Base-by-base conservation (phyloP, 2,888 invertebrate species). In the Andrena bicolor region DNA sequence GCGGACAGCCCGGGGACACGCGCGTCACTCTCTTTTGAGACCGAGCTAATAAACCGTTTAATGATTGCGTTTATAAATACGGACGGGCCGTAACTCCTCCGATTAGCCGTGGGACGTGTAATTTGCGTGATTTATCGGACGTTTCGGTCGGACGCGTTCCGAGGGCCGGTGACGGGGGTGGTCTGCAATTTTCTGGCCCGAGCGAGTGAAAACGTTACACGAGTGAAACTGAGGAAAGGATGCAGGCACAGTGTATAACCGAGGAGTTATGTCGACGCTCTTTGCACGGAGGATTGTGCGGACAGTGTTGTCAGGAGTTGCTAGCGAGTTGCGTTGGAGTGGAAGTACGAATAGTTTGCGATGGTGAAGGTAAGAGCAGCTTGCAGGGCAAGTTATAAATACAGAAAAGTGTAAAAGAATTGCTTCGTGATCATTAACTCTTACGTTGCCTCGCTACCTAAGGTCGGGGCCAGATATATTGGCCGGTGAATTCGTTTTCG, bases 11-110 rank as follows among this genome's bases (percentile, higher is more conserved):
- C 32, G 28, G 1, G 3, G 26, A 49, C 20, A 23, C 35, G 72
- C 53, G 58, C 30, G 53, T 28, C 7, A 4, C 26, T 28, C 60
- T 20, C 16, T 16, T 41, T 65, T 51, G 60, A n/a, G 65, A 23
- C 20, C 28, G 1, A 30, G 79, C 63, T 69, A 83, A 65, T 73
- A 72, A 83, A 69, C 66, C 68, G 83, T 83, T 78, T 83, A 68
- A 69, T 49, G 73, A 69, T 69, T 60, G 35, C 30, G 51, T 28
- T 68, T 70, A 74, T 80, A 80, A 80, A 80, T 80, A 80, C 66
- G n/a, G 58, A 16, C 66, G 65, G 20, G 23, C 64, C 71, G 71
- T 70, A 70, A 78, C 58, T 79, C 80, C 64, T 60, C 28, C 79
- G 79, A 79, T 80, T 71, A 61, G 51, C 23, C 30, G 26, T 71